These are phyloP conservation scores for Pseudolycoriella hygida DNA, from an alignment of 2,888 invertebrate species.

Conservation along the genomic window DNA sequence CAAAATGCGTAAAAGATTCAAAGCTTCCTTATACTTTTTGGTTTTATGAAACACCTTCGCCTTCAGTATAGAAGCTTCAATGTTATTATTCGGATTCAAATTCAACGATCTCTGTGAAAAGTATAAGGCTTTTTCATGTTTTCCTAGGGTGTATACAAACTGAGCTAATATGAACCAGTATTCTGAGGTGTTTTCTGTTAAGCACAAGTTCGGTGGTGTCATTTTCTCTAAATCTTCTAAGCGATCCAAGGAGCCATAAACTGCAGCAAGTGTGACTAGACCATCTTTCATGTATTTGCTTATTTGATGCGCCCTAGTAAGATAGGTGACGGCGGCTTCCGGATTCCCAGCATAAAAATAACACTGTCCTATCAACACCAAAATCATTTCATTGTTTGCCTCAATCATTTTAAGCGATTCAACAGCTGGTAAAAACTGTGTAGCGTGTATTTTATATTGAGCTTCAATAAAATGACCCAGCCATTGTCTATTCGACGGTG, in stretches of 20 bases:
- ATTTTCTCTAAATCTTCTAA: conserved; percentile 42
- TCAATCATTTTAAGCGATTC: conserved; percentile 48
- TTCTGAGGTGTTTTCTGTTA: conserved; percentile 38
- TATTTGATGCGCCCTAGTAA: conserved; percentile 31
- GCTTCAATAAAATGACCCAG: conserved; percentile 43
- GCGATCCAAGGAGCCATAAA: conserved; percentile 39
- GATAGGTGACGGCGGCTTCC: conserved; percentile 36
- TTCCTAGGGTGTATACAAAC: conserved; percentile 37
- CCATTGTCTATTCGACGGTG: conserved; percentile 31
- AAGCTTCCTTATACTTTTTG: conserved; percentile 21
- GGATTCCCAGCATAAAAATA: conserved; percentile 55
- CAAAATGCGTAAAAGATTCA: conserved; percentile 19
- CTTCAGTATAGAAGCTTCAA: conserved; percentile 57
- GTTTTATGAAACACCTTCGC: conserved; percentile 20
- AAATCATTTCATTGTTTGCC: conserved; percentile 46
- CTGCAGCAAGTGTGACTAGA: conserved; percentile 45
- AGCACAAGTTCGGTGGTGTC: conserved; percentile 23
- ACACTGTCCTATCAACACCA: conserved; percentile 53
- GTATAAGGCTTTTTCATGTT: conserved; percentile 48
- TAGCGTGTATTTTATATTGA: conserved; percentile 42
- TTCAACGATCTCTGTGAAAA: conserved; percentile 56
- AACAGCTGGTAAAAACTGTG: conserved; percentile 50
- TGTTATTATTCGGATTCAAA: conserved; percentile 42
- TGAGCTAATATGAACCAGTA: conserved; percentile 65
- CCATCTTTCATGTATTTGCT: conserved; percentile 38